Percentiles rank a stretch among this genome's conserved stretches.
Evolutionary conservation across 2,888 invertebrate species (phyloP).

Genomic region (Scrobipalpa atriplicella): DNA sequence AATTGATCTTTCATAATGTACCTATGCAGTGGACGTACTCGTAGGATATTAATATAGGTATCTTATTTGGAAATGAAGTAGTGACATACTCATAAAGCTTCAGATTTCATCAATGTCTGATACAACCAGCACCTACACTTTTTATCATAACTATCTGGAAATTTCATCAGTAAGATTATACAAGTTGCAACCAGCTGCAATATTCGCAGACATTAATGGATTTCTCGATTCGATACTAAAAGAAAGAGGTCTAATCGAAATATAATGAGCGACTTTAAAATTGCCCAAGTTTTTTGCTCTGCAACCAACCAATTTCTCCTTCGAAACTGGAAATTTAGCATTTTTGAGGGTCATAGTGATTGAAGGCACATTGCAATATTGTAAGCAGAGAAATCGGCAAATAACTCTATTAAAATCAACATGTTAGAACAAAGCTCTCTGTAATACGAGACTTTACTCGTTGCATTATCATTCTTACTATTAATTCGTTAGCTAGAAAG

Average conservation of each 20-base stretch:
- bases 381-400: too few species aligned
- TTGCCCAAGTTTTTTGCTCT: slow-evolving; percentile 37
- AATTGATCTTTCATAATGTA: too few species aligned
- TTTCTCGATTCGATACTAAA: slow-evolving; percentile 31
- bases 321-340: slow-evolving; percentile 10
- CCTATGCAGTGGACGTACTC: too few species aligned
- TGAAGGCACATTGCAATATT: not conserved
- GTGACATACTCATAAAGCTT: too few species aligned
- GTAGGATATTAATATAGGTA: too few species aligned
- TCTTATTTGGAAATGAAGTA: too few species aligned
- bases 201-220: slow-evolving; percentile 23
- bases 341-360: slow-evolving; percentile 3
- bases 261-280: slow-evolving; percentile 43
- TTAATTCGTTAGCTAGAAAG: not conserved
- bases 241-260: slow-evolving; percentile 41
- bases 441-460: too few species aligned
- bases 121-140: not conserved
- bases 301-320: slow-evolving; percentile 34
- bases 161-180: not conserved
- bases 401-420: too few species aligned
- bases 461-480: too few species aligned
- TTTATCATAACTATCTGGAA: not conserved
- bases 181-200: slow-evolving; percentile 17
- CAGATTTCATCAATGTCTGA: too few species aligned
- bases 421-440: too few species aligned